Percentiles rank a stretch among this genome's conserved stretches.
Conservation (phyloP, 2,888 invertebrate species). For the Dicycla oo region DNA sequence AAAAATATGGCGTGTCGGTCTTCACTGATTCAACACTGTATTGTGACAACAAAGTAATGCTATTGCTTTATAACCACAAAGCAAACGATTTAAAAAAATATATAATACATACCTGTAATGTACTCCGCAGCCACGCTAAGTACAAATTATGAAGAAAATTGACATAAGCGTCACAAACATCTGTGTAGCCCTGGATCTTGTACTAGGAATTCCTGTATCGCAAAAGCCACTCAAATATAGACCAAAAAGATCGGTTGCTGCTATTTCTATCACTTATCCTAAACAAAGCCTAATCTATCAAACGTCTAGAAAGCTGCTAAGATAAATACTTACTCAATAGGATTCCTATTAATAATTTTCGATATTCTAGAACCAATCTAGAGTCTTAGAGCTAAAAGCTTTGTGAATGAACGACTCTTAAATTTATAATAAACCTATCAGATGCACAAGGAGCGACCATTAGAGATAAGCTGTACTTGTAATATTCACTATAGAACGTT, state of each 20-base stretch:
- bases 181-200: too few species aligned
- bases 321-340: not conserved
- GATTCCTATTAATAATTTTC: conserved; percentile 20
- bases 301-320: not conserved
- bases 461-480: conserved; percentile 35
- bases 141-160: not conserved
- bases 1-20: conserved; percentile 23
- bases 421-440: conserved; percentile 59
- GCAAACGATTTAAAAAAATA: not conserved
- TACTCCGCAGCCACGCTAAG: too few species aligned
- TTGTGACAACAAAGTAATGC: conserved; percentile 1
- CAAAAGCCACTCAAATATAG: too few species aligned
- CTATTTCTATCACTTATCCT: not conserved
- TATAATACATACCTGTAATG: too few species aligned
- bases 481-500: conserved; percentile 33
- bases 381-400: conserved; percentile 44
- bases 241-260: too few species aligned
- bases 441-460: conserved; percentile 47
- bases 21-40: conserved; percentile 17
- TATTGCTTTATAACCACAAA: conserved; percentile 1
- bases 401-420: conserved; percentile 35
- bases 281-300: not conserved
- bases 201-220: too few species aligned
- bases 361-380: conserved; percentile 27
- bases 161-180: too few species aligned